These are phyloP conservation scores for Barypeithes pellucidus DNA, from an alignment of 2,888 invertebrate species.

Conservation along the genomic window DNA sequence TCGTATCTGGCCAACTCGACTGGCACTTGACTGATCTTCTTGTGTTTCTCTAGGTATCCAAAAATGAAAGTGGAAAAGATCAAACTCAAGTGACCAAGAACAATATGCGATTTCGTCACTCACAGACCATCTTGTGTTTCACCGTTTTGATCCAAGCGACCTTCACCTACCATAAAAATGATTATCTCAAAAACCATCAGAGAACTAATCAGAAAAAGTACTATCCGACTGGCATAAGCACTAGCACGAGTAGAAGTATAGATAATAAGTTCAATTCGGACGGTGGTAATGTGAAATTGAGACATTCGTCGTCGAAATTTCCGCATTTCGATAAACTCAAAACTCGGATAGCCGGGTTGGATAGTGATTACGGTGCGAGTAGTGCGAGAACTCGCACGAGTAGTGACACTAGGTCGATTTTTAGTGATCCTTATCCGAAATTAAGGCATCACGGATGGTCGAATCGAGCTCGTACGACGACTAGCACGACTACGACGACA, in stretches of 20 bases:
- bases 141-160: slow-evolving; percentile 41
- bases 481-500: slow-evolving; percentile 44
- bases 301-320: slow-evolving; percentile 48
- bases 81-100: slow-evolving; percentile 42
- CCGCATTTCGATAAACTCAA: slow-evolving; percentile 40
- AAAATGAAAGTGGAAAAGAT: slow-evolving; percentile 40
- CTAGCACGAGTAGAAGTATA: slow-evolving; percentile 21
- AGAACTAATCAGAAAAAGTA: slow-evolving; percentile 52
- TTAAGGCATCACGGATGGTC: slow-evolving; percentile 51
- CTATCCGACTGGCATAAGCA: slow-evolving; percentile 35
- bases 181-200: slow-evolving; percentile 40
- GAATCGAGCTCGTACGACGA: slow-evolving; percentile 37
- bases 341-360: slow-evolving; percentile 34
- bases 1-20: too few relatives aligned
- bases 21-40: neutral
- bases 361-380: slow-evolving; percentile 30
- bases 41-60: slow-evolving; percentile 11
- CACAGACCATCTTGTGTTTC: slow-evolving; percentile 36
- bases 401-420: slow-evolving; percentile 20
- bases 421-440: slow-evolving; percentile 18
- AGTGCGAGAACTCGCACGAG: neutral
- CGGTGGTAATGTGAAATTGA: slow-evolving; percentile 32
- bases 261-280: slow-evolving; percentile 6
- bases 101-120: slow-evolving; percentile 43
- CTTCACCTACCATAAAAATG: slow-evolving; percentile 45